Percentiles rank a stretch among this genome's conserved stretches.
phyloP scores from a whole-genome alignment of 2,888 invertebrate species.

The Lithophane socia region DNA sequence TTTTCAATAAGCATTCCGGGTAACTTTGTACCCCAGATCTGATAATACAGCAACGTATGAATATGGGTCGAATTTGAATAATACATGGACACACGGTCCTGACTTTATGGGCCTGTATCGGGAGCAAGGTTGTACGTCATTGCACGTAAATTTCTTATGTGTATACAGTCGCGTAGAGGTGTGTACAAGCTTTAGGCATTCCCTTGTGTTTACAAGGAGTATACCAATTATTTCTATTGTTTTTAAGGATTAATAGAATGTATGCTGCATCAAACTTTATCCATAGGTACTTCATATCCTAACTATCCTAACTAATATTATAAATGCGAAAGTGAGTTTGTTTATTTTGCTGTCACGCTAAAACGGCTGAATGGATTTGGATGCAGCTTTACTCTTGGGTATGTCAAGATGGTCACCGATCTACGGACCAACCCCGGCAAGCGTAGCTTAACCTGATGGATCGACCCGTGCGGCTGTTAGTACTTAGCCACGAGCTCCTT shows the following conservation, averaged over 20 bases:
- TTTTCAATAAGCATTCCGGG: conserved; percentile 42
- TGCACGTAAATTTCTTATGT: conserved; percentile 55
- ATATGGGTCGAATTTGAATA: conserved; percentile 67
- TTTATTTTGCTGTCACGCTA: too few species aligned
- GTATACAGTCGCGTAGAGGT: conserved; percentile 17
- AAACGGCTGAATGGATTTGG: too few species aligned
- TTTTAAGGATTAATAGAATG: not conserved
- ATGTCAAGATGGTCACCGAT: too few species aligned
- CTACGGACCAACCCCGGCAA: too few species aligned
- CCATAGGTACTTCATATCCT: not conserved
- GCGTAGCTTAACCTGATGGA: too few species aligned
- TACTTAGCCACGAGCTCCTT: too few species aligned
- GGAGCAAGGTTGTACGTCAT: conserved; percentile 52
- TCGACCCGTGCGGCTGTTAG: too few species aligned
- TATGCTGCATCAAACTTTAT: not conserved
- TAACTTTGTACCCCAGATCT: conserved; percentile 18
- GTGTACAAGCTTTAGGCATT: conserved; percentile 29
- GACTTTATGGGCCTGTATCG: conserved; percentile 59
- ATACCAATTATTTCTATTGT: not conserved
- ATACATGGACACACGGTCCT: conserved; percentile 59
- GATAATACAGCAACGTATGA: conserved; percentile 44
- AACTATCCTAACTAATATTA: too few species aligned
- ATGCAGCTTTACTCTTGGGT: too few species aligned
- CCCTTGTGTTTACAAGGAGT: conserved; percentile 20
- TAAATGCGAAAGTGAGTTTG: too few species aligned